Conservation (phyloP, 2,113 vertebrate species). For the Uria lomvia region DNA sequence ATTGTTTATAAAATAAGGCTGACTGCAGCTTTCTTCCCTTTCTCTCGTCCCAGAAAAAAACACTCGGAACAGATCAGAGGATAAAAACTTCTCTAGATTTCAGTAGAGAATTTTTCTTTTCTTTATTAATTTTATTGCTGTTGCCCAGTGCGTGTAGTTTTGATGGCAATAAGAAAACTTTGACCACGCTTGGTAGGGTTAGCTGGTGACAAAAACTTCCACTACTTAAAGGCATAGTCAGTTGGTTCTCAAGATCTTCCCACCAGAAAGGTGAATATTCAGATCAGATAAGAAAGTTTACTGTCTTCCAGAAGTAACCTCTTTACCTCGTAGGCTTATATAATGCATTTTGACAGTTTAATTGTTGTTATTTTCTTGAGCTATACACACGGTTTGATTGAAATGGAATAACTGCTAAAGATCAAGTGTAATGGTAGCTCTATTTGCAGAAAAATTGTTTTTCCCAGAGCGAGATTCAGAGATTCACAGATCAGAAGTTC, state of each 20-base stretch:
- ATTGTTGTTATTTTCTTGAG: background rate
- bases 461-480: background rate
- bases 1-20: background rate
- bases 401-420: background rate
- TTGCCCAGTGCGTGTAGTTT: background rate
- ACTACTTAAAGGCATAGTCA: background rate
- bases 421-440: background rate
- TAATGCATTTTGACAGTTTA: background rate
- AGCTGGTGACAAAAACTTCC: background rate
- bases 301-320: background rate
- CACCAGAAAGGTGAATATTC: background rate
- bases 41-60: background rate
- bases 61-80: background rate
- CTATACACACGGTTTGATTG: background rate
- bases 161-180: background rate
- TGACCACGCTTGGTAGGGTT: background rate
- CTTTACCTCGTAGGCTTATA: background rate
- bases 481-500: background rate
- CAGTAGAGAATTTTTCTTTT: background rate
- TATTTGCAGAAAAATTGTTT: background rate
- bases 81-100: background rate
- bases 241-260: background rate
- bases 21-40: background rate
- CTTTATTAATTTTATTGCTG: background rate
- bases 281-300: background rate